Evolutionary conservation across 1,140 invertebrate genomes (phyloP).

Genomic region (Nasonia giraulti): DNA sequence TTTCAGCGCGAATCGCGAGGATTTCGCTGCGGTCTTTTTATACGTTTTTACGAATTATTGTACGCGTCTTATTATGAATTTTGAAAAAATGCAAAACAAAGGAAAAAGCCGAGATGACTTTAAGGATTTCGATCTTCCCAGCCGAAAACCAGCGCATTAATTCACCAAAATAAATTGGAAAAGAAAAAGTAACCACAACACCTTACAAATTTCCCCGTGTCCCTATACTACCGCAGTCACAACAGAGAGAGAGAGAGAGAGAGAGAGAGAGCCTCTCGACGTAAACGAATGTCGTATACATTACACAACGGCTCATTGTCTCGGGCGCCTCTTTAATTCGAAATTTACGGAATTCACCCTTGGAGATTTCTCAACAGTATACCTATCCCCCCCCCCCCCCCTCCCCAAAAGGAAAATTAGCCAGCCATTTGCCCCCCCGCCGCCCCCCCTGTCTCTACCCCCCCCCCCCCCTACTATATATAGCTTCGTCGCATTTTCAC

Average conservation of each 20-base stretch:
- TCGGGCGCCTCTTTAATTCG: constrained; percentile 26
- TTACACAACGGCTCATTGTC: not conserved
- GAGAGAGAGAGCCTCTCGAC: not conserved
- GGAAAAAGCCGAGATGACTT: too few species aligned
- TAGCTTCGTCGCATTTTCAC: not conserved
- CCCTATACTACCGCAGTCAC: not conserved
- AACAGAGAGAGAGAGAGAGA: not conserved
- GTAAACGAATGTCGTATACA: not conserved
- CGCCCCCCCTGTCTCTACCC: too few species aligned
- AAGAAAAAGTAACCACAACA: not conserved
- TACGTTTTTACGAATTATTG: too few species aligned
- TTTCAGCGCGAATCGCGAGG: too few species aligned
- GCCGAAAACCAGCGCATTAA: not conserved
- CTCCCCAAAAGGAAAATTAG: not conserved
- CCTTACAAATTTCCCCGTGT: not conserved
- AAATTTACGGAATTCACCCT: constrained; percentile 9
- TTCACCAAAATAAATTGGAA: not conserved
- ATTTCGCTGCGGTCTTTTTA: too few species aligned
- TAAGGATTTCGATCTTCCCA: not conserved
- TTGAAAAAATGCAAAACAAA: too few species aligned
- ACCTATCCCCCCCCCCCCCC: too few species aligned
- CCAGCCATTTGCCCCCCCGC: too few species aligned
- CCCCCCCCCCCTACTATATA: too few species aligned
- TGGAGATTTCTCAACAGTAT: constrained; percentile 30
- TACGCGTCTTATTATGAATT: too few species aligned